Evolutionary conservation across 2,888 invertebrate species (phyloP).

Genomic region (Tridacna gigas): DNA sequence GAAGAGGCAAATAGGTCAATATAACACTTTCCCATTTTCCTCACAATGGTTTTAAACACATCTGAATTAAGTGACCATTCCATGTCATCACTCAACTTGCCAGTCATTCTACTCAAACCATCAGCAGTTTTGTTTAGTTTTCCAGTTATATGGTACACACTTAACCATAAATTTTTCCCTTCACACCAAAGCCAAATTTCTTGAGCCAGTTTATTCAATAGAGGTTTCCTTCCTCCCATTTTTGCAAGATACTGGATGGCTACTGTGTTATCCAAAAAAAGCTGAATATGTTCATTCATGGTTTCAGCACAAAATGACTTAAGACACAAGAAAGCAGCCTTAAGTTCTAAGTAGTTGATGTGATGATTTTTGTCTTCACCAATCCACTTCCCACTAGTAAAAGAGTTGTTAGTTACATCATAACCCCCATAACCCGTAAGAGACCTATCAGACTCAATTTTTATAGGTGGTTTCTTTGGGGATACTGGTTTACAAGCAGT

Average conservation of each 20-base stretch:
- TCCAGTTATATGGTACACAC: slow-evolving; percentile 42
- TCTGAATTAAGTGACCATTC: slow-evolving; percentile 32
- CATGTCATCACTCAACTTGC: slow-evolving; percentile 23
- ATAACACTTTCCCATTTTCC: no score
- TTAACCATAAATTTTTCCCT: slow-evolving; percentile 36
- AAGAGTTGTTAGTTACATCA: neutral
- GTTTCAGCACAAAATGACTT: neutral
- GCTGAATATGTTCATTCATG: slow-evolving; percentile 5
- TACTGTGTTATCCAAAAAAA: slow-evolving; percentile 26
- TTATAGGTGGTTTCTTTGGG: no score
- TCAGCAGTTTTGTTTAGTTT: slow-evolving; percentile 35
- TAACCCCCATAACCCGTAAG: no score
- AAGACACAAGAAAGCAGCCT: slow-evolving; percentile 22
- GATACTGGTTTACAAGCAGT: no score
- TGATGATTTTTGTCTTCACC: no score
- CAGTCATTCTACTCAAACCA: slow-evolving; percentile 14
- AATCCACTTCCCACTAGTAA: slow-evolving; percentile 14
- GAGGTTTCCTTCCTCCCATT: slow-evolving; percentile 31
- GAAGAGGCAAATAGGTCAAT: no score
- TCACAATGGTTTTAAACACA: slow-evolving; percentile 28
- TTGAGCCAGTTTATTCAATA: slow-evolving; percentile 22
- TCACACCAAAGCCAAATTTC: slow-evolving; percentile 50
- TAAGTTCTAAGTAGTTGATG: no score
- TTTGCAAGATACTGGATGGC: slow-evolving; percentile 25
- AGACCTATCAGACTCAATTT: no score